These are phyloP conservation scores for Hylaeus anthracinus DNA, from an alignment of 1,140 invertebrate genomes.

Conservation along the genomic window DNA sequence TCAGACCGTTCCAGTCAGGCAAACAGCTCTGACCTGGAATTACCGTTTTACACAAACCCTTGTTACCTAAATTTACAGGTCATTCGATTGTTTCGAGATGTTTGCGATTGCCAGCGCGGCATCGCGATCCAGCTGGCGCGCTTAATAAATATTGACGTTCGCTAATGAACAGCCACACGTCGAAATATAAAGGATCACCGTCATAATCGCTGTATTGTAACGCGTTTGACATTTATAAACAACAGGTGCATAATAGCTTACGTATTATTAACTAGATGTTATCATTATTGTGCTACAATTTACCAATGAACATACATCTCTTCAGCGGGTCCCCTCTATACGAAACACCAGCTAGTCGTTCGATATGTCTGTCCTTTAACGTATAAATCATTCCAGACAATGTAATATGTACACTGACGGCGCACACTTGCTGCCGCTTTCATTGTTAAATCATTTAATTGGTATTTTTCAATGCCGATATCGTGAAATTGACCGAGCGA, in stretches of 20 bases:
- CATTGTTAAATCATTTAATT: background rate
- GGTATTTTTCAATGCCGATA: background rate
- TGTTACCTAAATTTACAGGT: constrained; percentile 32
- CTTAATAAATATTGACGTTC: constrained; percentile 63
- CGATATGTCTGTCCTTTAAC: background rate
- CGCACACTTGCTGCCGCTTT: background rate
- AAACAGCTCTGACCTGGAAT: background rate
- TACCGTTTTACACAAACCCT: background rate
- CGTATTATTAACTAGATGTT: constrained; percentile 61
- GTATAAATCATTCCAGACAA: constrained; percentile 4
- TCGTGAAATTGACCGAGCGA: background rate
- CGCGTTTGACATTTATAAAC: constrained; percentile 54
- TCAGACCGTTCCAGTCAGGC: background rate
- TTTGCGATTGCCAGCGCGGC: background rate
- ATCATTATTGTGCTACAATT: constrained; percentile 16
- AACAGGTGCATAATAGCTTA: constrained; percentile 54
- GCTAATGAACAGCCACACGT: constrained; percentile 48
- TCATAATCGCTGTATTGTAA: constrained; percentile 54
- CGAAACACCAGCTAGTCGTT: background rate
- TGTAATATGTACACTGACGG: background rate
- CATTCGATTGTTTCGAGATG: constrained; percentile 37
- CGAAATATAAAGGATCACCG: constrained; percentile 52
- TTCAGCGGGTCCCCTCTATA: background rate
- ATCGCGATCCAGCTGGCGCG: constrained; percentile 35
- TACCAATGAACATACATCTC: constrained; percentile 36